Evolutionary conservation across 2,113 vertebrate species (phyloP), one percentile per base, ranked within the genome.

Genomic region (Varanus salvator): DNA sequence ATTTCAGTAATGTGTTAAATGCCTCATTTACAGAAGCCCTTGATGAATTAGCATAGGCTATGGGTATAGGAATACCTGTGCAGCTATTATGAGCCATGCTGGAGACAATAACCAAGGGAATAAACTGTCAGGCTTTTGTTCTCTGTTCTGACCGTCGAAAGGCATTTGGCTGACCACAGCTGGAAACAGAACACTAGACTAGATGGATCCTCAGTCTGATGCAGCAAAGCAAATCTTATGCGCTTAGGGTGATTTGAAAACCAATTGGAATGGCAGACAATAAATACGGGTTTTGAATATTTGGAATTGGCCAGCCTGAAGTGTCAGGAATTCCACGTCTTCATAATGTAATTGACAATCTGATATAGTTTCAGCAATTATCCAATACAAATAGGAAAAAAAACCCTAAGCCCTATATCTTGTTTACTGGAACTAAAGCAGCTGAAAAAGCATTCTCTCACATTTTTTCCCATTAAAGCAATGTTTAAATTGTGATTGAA

Each of bases 401-500:
- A 3, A 8, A 31, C 7, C 19, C 11, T 23, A 52, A 52, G 27
- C 25, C 15, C 66, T 54, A 72, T 34, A 54, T 54, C 69, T 85
- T 85, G 48, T 72, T 48, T 72, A 72, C 17, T 85, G 69, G 84
- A 85, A 72, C 48, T 9, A 85, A 86, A 86, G 69, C 31, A 86
- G 48, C 84, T 86, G 84, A 86, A 74, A 86, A 75, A 75, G 69
- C 84, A 86, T 74, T 86, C 50, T 86, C 50, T 29, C 52, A 38
- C 48, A 86, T 86, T 54, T 86, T 54, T 25, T 21, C 50, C 50
- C 21, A 8, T 85, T 86, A 75, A 9, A 86, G 19, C 50, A 86
- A 54, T 21, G 25, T 50, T 57, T 34, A 54, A 86, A 86, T 75
- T 54, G 69, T 71, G 23, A 57, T 57, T 86, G 84, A 71, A 74